These are phyloP conservation scores for Chydorus sphaericus DNA, from an alignment of 2,888 invertebrate genomes.

Conservation along the genomic window DNA sequence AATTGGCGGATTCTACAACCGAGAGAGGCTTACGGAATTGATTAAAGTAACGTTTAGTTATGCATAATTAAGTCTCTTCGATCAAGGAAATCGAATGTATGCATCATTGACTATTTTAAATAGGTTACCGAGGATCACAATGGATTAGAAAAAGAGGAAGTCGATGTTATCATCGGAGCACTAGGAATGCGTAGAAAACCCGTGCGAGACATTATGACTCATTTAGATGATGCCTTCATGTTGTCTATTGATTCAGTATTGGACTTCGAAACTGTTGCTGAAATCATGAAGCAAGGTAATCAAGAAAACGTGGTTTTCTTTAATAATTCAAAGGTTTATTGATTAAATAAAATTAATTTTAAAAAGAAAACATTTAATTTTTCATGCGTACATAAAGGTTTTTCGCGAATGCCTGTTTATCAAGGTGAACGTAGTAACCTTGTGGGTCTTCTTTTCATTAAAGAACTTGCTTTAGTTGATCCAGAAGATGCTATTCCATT, in stretches of 20 bases:
- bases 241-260: slow-evolving; percentile 71
- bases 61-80: too few relatives aligned
- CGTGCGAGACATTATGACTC: slow-evolving; percentile 89
- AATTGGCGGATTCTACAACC: slow-evolving; percentile 90
- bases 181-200: slow-evolving; percentile 86
- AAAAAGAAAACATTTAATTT: too few relatives aligned
- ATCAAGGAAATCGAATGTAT: too few relatives aligned
- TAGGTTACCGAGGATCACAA: slow-evolving; percentile 78
- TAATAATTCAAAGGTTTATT: too few relatives aligned
- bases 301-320: too few relatives aligned
- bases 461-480: slow-evolving; percentile 95
- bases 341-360: too few relatives aligned
- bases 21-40: slow-evolving; percentile 88
- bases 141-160: slow-evolving; percentile 81
- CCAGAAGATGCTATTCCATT: slow-evolving; percentile 94
- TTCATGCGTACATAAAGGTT: too few relatives aligned
- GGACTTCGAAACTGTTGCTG: slow-evolving; percentile 92
- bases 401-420: slow-evolving; percentile 89
- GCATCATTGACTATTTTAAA: too few relatives aligned
- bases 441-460: slow-evolving; percentile 88
- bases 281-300: slow-evolving; percentile 80
- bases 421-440: slow-evolving; percentile 64
- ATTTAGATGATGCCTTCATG: slow-evolving; percentile 92
- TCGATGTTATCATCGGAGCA: slow-evolving; percentile 94
- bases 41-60: slow-evolving; percentile 79